Evolutionary conservation across 2,888 invertebrate species (phyloP), one percentile per base, ranked within the genome.

Genomic region (Cephonodes hylas): DNA sequence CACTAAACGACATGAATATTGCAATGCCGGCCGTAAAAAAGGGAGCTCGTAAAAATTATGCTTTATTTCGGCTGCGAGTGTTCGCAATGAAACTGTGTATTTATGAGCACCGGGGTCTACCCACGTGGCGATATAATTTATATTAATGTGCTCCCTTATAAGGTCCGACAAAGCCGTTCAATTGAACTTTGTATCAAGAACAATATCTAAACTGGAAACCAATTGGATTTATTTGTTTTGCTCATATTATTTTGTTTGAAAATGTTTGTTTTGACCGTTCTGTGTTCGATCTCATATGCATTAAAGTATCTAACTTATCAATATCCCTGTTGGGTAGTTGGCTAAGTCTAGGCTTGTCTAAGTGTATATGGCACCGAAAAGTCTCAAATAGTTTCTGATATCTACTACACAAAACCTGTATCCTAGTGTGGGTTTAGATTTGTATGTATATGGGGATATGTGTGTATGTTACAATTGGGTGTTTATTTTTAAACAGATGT

Each of bases 21-120:
- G 69, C 75, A 75, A 63, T 70, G 58, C 68, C 63, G 74, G 72
- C 69, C 74, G 71, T 66, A 71, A 65, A 74, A 78, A 76, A 68
- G 48, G 66, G 64, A 48, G 63, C 65, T 63, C 69, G 71, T 75
- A 75, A 75, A 78, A 72, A 66, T 68, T 68, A 69, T 66, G 71
- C 69, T 81, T 76, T 74, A 72, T 75, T 75, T 75, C 71, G 53
- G 53, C 76, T 67, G 72, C 66, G 66, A 74, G 72, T 64, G 10
- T 8, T 10, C 59, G 70, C 70, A 66, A 75, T 83, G 77, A 84
- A 79, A 62, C 65, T 63, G 63, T 65, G 68, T 83, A 76, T 84
- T 85, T 84, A 85, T 74, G 83, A 77, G 58, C 58, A 46, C 66
- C 38, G n/a, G 38, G 3, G 38, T 38, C 38, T 38, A 58, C 66